phyloP scores from a whole-genome alignment of 2,113 vertebrate genomes.

The Dissostichus mawsoni region DNA sequence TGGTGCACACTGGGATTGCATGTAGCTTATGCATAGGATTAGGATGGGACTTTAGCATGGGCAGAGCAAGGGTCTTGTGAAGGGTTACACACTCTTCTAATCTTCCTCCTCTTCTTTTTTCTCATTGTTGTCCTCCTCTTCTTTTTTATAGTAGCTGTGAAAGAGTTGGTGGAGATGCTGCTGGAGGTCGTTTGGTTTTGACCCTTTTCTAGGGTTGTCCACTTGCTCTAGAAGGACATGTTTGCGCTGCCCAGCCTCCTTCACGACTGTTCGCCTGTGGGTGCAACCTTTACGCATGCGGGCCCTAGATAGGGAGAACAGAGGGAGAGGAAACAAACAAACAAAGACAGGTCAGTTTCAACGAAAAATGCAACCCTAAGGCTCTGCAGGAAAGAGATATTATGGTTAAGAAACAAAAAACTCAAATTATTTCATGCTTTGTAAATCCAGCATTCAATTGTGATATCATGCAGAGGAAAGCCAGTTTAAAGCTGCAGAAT shows the following conservation, averaged over 20 bases:
- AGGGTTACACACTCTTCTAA: conserved; percentile 60
- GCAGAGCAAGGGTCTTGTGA: conserved; percentile 39
- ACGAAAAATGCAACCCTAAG: not conserved
- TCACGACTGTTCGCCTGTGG: conserved; percentile 88
- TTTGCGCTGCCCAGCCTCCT: conserved; percentile 85
- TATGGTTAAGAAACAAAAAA: not conserved
- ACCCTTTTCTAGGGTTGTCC: conserved; percentile 83
- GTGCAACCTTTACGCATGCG: conserved; percentile 88
- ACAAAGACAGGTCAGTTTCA: conserved; percentile 9
- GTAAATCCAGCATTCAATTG: conserved; percentile 17
- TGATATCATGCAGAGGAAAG: not conserved
- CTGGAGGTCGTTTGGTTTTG: conserved; percentile 84
- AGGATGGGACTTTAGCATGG: conserved; percentile 50
- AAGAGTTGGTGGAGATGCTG: conserved; percentile 91
- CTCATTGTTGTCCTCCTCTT: conserved; percentile 49
- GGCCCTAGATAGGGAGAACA: conserved; percentile 79
- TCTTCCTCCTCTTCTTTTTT: conserved; percentile 47
- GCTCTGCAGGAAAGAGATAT: not conserved
- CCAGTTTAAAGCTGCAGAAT: not conserved
- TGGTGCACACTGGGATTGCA: conserved; percentile 81
- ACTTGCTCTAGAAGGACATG: conserved; percentile 84
- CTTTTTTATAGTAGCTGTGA: conserved; percentile 85
- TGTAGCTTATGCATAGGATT: conserved; percentile 83
- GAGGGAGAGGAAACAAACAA: not conserved
- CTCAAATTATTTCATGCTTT: conserved; percentile 10